phyloP scores from a whole-genome alignment of 2,888 invertebrate genomes.

The Melieria crassipennis region DNA sequence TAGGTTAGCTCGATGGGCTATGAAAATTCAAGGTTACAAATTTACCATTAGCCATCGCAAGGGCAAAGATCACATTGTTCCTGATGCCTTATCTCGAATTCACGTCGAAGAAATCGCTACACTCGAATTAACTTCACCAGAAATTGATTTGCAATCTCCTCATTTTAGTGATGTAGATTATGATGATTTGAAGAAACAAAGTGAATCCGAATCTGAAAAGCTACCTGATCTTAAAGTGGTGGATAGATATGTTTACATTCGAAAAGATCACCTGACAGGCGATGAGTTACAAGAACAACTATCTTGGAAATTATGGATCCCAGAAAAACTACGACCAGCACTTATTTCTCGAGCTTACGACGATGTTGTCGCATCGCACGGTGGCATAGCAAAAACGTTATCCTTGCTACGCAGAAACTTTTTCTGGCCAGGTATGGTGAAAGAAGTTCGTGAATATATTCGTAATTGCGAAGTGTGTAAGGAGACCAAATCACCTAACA shows the following conservation, averaged over 20 bases:
- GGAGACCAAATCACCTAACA: conserved; percentile 31
- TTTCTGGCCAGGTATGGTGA: conserved; percentile 30
- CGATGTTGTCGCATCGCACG: background rate
- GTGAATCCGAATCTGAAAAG: background rate
- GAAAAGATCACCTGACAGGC: background rate
- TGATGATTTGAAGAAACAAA: background rate
- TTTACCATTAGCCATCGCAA: conserved; percentile 42
- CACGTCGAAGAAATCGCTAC: conserved; percentile 3
- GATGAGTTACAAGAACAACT: background rate
- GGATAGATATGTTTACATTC: conserved; percentile 14
- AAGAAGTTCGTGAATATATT: conserved; percentile 23
- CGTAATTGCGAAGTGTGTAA: conserved; percentile 29
- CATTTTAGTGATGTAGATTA: conserved; percentile 1
- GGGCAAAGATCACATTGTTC: conserved; percentile 43
- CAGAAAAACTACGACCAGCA: background rate
- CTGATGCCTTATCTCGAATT: conserved; percentile 45
- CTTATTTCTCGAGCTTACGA: background rate
- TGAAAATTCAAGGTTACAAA: conserved; percentile 44
- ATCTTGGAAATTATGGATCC: conserved; percentile 7
- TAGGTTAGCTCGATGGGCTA: conserved; percentile 43
- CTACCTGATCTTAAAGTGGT: conserved; percentile 5
- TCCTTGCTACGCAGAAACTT: conserved; percentile 8
- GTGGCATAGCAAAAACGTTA: background rate
- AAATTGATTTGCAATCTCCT: conserved; percentile 8
- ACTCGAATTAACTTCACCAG: conserved; percentile 4